These are phyloP conservation scores for Diaprepes abbreviatus DNA, from an alignment of 2,888 invertebrate species.

Conservation along the genomic window DNA sequence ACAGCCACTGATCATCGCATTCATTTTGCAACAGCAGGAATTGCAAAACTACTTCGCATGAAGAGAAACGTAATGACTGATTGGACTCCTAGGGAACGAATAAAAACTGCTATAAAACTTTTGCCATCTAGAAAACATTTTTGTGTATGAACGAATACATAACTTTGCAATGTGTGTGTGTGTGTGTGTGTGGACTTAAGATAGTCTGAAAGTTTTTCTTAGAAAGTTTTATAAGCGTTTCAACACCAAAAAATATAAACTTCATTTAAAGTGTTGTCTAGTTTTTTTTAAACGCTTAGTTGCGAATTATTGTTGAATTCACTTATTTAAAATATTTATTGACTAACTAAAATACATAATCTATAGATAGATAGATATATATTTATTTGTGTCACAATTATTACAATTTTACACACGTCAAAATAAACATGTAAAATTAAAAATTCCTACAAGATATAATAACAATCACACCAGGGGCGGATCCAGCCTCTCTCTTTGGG, in stretches of 20 bases:
- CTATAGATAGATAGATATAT: too few relatives aligned
- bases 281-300: too few relatives aligned
- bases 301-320: too few relatives aligned
- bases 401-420: too few relatives aligned
- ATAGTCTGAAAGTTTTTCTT: not conserved
- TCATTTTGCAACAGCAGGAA: conserved; percentile 57
- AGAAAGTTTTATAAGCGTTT: conserved; percentile 2
- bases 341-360: too few relatives aligned
- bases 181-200: not conserved
- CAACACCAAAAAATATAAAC: not conserved
- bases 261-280: not conserved
- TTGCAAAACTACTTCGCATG: conserved; percentile 58
- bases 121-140: conserved; percentile 35
- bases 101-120: conserved; percentile 55
- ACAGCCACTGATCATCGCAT: conserved; percentile 62
- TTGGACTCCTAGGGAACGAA: conserved; percentile 60
- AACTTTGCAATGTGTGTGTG: conserved; percentile 33
- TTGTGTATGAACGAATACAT: conserved; percentile 35
- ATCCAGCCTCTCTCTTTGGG: too few relatives aligned
- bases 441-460: too few relatives aligned
- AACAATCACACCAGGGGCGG: too few relatives aligned
- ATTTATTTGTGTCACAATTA: too few relatives aligned
- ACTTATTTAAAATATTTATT: too few relatives aligned
- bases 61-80: conserved; percentile 60
- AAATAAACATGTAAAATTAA: too few relatives aligned